Evolutionary conservation across 2,113 vertebrate genomes (phyloP), one percentile per base, ranked within the genome.

Genomic region (Ictalurus furcatus): DNA sequence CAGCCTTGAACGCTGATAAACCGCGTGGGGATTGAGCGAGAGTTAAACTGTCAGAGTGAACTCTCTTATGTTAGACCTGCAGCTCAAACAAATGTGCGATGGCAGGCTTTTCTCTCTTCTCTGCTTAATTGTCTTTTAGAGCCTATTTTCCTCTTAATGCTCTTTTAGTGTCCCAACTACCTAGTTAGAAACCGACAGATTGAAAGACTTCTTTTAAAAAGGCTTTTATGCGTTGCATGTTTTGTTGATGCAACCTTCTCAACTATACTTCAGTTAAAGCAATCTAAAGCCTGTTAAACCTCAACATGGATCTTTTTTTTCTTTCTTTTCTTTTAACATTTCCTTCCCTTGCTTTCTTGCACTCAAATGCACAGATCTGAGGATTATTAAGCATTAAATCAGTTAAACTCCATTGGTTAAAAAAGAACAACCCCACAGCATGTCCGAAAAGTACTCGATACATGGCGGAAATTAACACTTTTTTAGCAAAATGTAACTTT

Each of bases 211-310:
- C 30, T 54, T n/a, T 67, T 23, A 84, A 52, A 63, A 44, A 80
- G 4, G 19, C 28, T 59, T 58, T 34, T 80, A 76, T 61, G 34
- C 23, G 34, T 79, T 37, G 30, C 30, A 63, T 16, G 40, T 40
- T 84, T 25, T 84, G 81, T 25, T 63, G 8, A 61, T 12, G 5
- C 21, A 84, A 61, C 23, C 58, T 58, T 63, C 58, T 61, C 54
- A 44, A 2, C 9, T 28, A 84, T 2, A 5, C 81, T 40, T 59
- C 30, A 59, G 2, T 59, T 82, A 82, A 34, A 78, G 40, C 40
- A 78, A 78, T 78, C 74, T 48, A 48, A 78, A 59, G 56, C n/a
- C 54, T 82, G 78, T 81, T 59, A 59, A 59, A 82, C 80, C 30
- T 59, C 30, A 59, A 21, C 52, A 56, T 28, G 17, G 52, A 56